Conservation (phyloP, 2,888 invertebrate species). For the Gasteruption jaculator region DNA sequence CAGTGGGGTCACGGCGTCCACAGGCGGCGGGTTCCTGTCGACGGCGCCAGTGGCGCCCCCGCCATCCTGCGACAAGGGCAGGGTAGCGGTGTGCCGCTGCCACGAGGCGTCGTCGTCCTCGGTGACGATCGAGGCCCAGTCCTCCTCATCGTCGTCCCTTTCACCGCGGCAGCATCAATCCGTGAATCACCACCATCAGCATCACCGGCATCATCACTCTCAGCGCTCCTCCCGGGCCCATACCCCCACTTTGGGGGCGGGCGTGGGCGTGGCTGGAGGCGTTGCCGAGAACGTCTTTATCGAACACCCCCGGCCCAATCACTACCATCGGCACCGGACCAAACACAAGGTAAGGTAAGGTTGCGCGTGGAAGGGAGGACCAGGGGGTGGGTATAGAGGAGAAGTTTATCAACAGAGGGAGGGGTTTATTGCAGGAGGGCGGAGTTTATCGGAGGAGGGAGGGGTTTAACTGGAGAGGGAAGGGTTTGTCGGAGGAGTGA, state of each 20-base stretch:
- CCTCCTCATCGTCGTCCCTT: slow-evolving; percentile 16
- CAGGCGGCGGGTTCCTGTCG: slow-evolving; percentile 50
- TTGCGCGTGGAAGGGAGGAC: not conserved
- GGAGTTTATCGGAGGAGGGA: no score
- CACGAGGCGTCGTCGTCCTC: slow-evolving; percentile 39
- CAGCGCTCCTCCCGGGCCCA: slow-evolving; percentile 20
- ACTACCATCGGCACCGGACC: slow-evolving; percentile 43
- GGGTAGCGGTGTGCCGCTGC: slow-evolving; percentile 51
- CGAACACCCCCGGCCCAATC: slow-evolving; percentile 39
- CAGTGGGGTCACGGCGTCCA: slow-evolving; percentile 58
- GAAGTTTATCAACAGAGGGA: no score
- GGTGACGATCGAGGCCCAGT: no score
- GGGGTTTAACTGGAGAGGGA: no score
- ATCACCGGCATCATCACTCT: slow-evolving; percentile 22
- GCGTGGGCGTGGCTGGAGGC: slow-evolving; percentile 11
- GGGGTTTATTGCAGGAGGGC: no score
- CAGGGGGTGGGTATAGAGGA: not conserved
- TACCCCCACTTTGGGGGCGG: slow-evolving; percentile 24
- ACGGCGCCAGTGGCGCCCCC: slow-evolving; percentile 40
- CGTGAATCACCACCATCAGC: slow-evolving; percentile 26
- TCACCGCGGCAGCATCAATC: slow-evolving; percentile 28
- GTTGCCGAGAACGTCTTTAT: slow-evolving; percentile 41
- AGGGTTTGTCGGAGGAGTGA: no score
- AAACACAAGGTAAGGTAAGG: slow-evolving; percentile 39
- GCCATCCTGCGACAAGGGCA: slow-evolving; percentile 51